Base-by-base conservation (phyloP, 2,888 invertebrate species). In the Xestia xanthographa region DNA sequence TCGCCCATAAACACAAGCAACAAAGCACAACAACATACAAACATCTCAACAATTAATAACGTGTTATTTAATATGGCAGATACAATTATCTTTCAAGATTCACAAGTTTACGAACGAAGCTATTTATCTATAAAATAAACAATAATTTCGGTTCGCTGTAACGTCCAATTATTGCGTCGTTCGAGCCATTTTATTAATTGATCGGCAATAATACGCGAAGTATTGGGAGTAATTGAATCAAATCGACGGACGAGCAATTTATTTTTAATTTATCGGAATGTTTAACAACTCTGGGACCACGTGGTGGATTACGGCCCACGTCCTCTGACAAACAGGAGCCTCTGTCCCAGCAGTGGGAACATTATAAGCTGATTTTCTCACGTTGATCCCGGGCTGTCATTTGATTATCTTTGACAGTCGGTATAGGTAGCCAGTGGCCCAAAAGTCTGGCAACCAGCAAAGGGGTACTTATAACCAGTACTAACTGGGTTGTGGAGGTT, bases 191-290 rank as follows among this genome's bases (percentile, higher is more conserved):
- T 83, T 53, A 69, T 72, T 62, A 69, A 69, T 78, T 72, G 29
- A 41, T 72, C 43, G 41, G 2, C 45, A 62, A 4, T 66, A 63
- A 62, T 41, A 45, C 38, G 17, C n/a, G 29, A 45, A 68, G 20
- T 62, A 60, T 71, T 65, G 17, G 34, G 14, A 66, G 60, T 83
- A 69, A 79, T 69, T 72, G 79, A 38, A 74, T 62, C 5, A 56
- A 72, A 77, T 41, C 29, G 45, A 53, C 14, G 41, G 45, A 53
- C 14, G 41, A 38, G 45, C 53, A 56, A 67, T 72, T 38, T n/a
- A 0, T 41, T 58, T 71, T 63, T 56, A 50, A 82, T 81, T 69
- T 58, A 48, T 77, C 17, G n/a, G 8, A 38, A 66, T 65, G 50
- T 45, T 4, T 9, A 20, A 3, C 11, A 5, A 17, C 41, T n/a